A percentile compares a stretch with the other conserved stretches of the same genome.
phyloP scores from a whole-genome alignment of 2,113 vertebrate species.

The Clarias magur region DNA sequence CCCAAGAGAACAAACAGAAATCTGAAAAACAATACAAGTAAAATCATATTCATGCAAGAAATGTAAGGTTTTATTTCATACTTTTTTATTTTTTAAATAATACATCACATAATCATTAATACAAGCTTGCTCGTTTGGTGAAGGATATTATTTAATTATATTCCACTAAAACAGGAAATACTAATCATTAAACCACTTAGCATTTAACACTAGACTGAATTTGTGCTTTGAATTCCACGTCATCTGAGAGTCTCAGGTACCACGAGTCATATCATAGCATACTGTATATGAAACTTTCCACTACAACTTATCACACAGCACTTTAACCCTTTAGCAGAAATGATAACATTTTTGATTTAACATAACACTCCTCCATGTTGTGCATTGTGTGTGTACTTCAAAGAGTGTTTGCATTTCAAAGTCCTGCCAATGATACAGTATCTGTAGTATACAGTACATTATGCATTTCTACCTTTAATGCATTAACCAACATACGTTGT shows the following conservation, averaged over 20 bases:
- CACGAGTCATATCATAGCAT: background rate
- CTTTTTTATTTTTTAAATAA: background rate
- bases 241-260: slow-evolving; percentile 1
- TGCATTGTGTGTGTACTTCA: slow-evolving; percentile 2
- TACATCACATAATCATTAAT: background rate
- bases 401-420: background rate
- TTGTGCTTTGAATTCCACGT: background rate
- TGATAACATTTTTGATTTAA: background rate
- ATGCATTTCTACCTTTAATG: background rate
- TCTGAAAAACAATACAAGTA: slow-evolving; percentile 62
- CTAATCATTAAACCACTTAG: slow-evolving; percentile 14
- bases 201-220: background rate
- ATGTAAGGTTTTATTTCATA: background rate
- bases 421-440: background rate
- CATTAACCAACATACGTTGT: background rate
- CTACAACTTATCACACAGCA: background rate
- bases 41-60: background rate
- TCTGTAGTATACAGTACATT: background rate
- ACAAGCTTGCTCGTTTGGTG: background rate
- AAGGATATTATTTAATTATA: slow-evolving; percentile 1
- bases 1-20: slow-evolving; percentile 96
- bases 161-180: background rate
- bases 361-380: background rate
- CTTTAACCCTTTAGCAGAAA: background rate
- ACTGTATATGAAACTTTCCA: background rate